Percentiles rank a stretch among this genome's conserved stretches.
Conservation (phyloP, 64 coral and sea anemone species). For the Astreopora myriophthalma region DNA sequence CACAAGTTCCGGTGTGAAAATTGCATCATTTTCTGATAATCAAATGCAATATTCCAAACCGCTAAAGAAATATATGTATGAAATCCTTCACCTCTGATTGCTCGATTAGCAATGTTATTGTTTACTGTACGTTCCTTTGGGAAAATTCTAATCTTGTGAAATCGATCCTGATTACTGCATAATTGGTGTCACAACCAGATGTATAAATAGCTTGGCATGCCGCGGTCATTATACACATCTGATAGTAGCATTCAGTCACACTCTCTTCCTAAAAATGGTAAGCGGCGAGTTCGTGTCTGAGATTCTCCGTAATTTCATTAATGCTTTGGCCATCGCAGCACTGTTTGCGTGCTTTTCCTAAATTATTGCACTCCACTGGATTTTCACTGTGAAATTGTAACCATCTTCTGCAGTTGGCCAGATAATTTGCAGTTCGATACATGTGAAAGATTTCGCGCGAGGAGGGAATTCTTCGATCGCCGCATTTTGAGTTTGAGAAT, state of each 20-base stretch:
- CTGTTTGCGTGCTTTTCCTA: neutral
- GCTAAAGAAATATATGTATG: neutral
- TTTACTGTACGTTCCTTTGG: slow-evolving; percentile 25
- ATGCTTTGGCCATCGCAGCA: neutral
- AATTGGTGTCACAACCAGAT: neutral
- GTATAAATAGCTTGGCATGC: neutral
- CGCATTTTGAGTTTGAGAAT: neutral
- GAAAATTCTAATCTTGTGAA: slow-evolving; percentile 12
- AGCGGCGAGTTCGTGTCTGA: neutral
- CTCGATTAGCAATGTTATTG: neutral
- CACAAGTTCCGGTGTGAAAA: neutral
- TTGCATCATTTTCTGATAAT: neutral
- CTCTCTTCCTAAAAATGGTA: neutral
- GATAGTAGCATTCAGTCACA: no score
- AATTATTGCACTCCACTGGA: neutral
- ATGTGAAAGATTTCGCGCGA: no score
- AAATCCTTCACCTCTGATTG: neutral
- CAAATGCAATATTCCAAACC: neutral
- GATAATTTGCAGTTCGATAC: neutral
- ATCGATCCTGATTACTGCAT: slow-evolving; percentile 6
- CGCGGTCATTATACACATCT: neutral
- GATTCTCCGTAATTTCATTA: neutral
- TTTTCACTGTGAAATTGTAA: neutral
- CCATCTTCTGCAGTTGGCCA: neutral
- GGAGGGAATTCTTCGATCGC: no score